Base-by-base conservation (phyloP, 2,888 invertebrate species). In the Asteroscopus sphinx region DNA sequence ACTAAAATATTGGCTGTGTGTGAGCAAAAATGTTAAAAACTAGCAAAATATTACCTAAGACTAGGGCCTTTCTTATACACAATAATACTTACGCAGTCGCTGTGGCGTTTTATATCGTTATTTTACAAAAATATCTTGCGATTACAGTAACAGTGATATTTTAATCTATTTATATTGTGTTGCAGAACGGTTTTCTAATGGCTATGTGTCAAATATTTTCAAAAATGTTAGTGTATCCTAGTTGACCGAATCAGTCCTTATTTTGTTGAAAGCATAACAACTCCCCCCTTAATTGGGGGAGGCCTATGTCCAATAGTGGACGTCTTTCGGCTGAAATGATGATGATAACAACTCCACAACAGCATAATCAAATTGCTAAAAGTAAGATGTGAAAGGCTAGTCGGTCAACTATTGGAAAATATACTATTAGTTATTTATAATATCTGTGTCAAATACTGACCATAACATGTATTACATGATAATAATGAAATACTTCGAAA, bases 21-120 rank as follows among this genome's bases (percentile, higher is more conserved):
- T 91, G 92, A 92, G 92, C 92, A 91, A 91, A 81, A 77, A 75
- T 71, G 77, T 70, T 85, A 81, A 85, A 79, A 77, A 71, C 83
- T 87, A 89, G 81, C 80, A 83, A 86, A 88, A 86, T 82, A 83
- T 86, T 89, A 89, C 77, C 90, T 92, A 91, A 85, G 91, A 92
- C 92, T 92, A 92, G 91, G 89, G 88, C 79, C 86, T 83, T 81
- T 80, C 79, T 84, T 87, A 88, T 77, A 81, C 79, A 82, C 80
- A 82, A 84, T 87, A 90, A 89, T 90, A 91, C 88, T 87, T 76
- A 73, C 75, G 73, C 75, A 68, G 69, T 81, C 73, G 71, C 76
- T 75, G 63, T 57, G 53, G 57, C 64, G 67, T 48, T 44, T 57
- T 28, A 47, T 44, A 73, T 63, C 65, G 75, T 56, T 79, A 79